Evolutionary conservation across 2,888 invertebrate genomes (phyloP), one percentile per base, ranked within the genome.

Genomic region (Terebella lapidaria): DNA sequence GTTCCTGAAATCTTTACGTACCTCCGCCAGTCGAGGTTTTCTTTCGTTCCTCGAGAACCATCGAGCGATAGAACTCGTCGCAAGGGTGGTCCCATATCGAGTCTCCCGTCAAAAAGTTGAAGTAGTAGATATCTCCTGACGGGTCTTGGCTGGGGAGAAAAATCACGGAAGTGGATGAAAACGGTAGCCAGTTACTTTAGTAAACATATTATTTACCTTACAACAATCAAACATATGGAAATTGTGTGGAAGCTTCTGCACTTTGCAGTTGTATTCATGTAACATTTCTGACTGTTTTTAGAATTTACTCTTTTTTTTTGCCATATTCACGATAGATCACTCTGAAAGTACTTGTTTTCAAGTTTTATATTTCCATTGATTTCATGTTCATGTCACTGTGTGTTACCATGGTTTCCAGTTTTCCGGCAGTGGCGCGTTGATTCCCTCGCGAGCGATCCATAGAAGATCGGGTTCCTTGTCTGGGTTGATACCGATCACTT

Each of bases 21-120:
- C 42, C 42, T 15, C 10, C 42, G n/a, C n/a, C n/a, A n/a, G n/a
- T 10, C 42, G 10, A 15, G n/a, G 42, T n/a, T 25, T 66, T 69
- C 30, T 52, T 45, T 49, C 79, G 68, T 62, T 81, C 82, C 54
- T 80, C 72, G 2, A 64, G 60, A 1, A 83, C 83, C 74, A 81
- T 78, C 27, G 87, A 87, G 65, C 89, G 85, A 80, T 93, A 94
- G 15, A 91, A 86, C 57, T 88, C 87, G 80, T 95, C 94, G 67
- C 93, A 83, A 0, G 95, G 95, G 81, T 95, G 95, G 72, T 93
- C 92, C 94, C 95, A 95, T 78, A 91, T 91, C 25, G 91, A 91
- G 71, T 87, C 87, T 63, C 90, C 89, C 0, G 90, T 89, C 52
- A 87, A 85, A 68, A 87, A 86, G 79, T 95, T 92, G 82, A 89